These are phyloP conservation scores for Acyrthosiphon pisum DNA, from an alignment of 1,140 invertebrate species.

Conservation along the genomic window DNA sequence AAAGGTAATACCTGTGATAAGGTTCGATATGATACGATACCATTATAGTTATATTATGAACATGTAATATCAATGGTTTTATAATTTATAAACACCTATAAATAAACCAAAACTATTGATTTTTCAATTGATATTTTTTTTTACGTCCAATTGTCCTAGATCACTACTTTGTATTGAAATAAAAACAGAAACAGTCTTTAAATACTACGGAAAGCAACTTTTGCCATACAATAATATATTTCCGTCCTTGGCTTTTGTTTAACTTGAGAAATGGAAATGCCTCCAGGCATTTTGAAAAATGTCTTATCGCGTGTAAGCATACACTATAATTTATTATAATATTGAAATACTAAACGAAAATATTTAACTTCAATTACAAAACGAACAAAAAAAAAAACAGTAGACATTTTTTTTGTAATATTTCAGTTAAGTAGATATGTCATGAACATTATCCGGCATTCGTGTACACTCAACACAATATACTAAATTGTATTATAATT, in stretches of 20 bases:
- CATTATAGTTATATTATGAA: no score
- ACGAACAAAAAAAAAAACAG: not conserved
- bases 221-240: no score
- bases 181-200: not conserved
- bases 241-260: slow-evolving; percentile 1
- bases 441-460: not conserved
- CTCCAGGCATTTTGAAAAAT: not conserved
- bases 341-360: not conserved
- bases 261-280: not conserved
- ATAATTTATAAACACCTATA: no score
- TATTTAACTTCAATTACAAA: not conserved
- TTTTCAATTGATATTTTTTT: no score
- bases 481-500: not conserved
- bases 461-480: not conserved
- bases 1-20: no score
- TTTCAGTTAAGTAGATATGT: not conserved
- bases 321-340: not conserved
- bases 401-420: not conserved
- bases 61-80: no score
- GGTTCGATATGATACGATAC: no score
- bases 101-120: no score
- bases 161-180: not conserved
- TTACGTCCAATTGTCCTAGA: no score
- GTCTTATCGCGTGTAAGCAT: not conserved
- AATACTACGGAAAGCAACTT: not conserved